Conservation (phyloP, 1,140 invertebrate species). For the Atopsyche davidsoni region DNA sequence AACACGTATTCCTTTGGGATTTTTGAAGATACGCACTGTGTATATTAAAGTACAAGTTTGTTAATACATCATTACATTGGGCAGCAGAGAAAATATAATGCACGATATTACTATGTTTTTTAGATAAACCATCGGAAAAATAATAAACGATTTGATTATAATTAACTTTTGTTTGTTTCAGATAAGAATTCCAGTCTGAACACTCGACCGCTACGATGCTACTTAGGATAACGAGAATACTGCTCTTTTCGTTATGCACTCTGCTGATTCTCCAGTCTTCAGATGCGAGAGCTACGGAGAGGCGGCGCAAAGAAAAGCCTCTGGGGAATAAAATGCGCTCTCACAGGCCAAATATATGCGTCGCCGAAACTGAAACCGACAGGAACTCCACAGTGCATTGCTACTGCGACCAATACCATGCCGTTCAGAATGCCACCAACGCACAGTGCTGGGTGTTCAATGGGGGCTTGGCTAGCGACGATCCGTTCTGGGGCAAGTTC, state of each 20-base stretch:
- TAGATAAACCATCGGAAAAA: background rate
- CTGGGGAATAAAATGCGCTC: conserved; percentile 33
- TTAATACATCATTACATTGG: too few species aligned
- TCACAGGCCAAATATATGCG: conserved; percentile 43
- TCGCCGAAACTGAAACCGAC: conserved; percentile 38
- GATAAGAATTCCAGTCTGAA: background rate
- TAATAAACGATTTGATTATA: background rate
- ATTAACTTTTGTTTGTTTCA: conserved; percentile 19
- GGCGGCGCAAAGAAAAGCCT: conserved; percentile 39
- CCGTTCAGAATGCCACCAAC: conserved; percentile 41
- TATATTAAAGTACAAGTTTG: too few species aligned
- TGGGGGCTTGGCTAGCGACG: conserved; percentile 52
- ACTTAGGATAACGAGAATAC: conserved; percentile 11
- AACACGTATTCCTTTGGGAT: too few species aligned
- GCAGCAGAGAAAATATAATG: too few species aligned
- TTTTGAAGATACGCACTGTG: too few species aligned
- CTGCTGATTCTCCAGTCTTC: conserved; percentile 4
- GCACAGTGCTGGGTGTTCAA: conserved; percentile 62
- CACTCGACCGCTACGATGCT: conserved; percentile 13
- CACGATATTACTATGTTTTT: too few species aligned
- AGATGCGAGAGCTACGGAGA: conserved; percentile 23
- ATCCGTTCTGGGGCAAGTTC: conserved; percentile 65
- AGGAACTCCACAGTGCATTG: conserved; percentile 45
- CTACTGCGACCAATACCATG: conserved; percentile 44
- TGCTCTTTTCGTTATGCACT: conserved; percentile 7